phyloP scores from a whole-genome alignment of 64 coral and sea anemone species.

The Porites australiensis region DNA sequence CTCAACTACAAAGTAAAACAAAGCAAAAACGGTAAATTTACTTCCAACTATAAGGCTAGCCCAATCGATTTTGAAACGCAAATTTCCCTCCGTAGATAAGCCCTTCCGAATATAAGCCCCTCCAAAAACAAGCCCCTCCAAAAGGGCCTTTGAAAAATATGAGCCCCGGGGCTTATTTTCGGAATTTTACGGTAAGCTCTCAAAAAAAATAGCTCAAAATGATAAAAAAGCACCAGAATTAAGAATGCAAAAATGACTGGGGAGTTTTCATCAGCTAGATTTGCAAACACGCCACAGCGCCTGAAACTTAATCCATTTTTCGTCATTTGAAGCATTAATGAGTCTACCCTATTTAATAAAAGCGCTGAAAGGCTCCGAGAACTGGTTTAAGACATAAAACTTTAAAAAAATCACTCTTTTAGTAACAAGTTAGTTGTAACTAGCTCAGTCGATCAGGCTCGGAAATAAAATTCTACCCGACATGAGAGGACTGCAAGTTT shows the following conservation, averaged over 20 bases:
- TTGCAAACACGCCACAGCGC: background rate
- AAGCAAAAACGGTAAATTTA: too few relatives aligned
- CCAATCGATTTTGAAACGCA: too few relatives aligned
- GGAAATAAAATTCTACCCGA: background rate
- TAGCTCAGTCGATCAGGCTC: background rate
- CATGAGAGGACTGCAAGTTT: constrained; percentile 2
- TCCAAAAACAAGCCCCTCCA: too few relatives aligned
- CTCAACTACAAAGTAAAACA: too few relatives aligned
- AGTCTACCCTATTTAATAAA: constrained; percentile 19
- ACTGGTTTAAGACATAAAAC: constrained; percentile 9
- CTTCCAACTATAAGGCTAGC: too few relatives aligned
- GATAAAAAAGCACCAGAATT: background rate
- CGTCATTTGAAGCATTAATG: constrained; percentile 3
- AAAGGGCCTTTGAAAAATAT: too few relatives aligned
- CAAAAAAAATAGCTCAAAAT: background rate
- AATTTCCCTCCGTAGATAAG: too few relatives aligned
- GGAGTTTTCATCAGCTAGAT: constrained; percentile 20
- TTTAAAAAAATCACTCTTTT: background rate
- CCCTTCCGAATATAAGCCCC: too few relatives aligned
- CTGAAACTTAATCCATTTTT: background rate
- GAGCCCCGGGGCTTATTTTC: too few relatives aligned
- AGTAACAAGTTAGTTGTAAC: constrained; percentile 8
- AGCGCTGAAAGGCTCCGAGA: background rate
- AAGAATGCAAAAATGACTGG: background rate
- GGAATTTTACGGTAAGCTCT: too few relatives aligned